These are phyloP conservation scores for Zenarchopterus dispar DNA, from an alignment of 2,797 vertebrate species.

Conservation along the genomic window DNA sequence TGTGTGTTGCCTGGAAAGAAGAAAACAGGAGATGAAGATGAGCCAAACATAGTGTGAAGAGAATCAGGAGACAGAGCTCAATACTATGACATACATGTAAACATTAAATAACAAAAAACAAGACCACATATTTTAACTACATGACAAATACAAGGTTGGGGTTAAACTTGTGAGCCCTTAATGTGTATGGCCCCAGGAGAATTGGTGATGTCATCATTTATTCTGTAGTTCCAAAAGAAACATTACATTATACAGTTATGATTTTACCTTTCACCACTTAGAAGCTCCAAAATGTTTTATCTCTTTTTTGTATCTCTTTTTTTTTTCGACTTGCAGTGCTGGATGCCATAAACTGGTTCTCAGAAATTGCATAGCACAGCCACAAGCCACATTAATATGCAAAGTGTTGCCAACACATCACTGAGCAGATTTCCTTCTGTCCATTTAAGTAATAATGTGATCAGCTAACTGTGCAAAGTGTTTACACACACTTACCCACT, in stretches of 20 bases:
- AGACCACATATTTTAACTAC: not conserved
- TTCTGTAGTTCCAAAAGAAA: slow-evolving; percentile 10
- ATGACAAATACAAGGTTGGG: slow-evolving; percentile 2
- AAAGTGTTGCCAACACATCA: slow-evolving; percentile 26
- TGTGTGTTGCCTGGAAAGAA: slow-evolving; percentile 62
- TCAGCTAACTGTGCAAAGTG: slow-evolving; percentile 25
- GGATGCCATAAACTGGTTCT: slow-evolving; percentile 21
- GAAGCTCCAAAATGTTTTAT: not conserved
- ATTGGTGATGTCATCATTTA: slow-evolving; percentile 6
- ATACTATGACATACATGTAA: slow-evolving; percentile 29
- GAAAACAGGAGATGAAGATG: slow-evolving; percentile 63
- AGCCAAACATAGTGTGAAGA: slow-evolving; percentile 34
- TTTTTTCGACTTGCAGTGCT: slow-evolving; percentile 28
- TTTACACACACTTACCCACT: slow-evolving; percentile 20
- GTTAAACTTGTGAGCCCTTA: slow-evolving; percentile 1
- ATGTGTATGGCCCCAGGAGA: slow-evolving; percentile 9
- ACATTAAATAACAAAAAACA: slow-evolving; percentile 24
- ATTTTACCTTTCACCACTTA: slow-evolving; percentile 29
- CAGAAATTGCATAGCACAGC: slow-evolving; percentile 32
- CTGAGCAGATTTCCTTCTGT: slow-evolving; percentile 40
- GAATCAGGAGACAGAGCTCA: slow-evolving; percentile 23
- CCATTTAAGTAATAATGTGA: slow-evolving; percentile 44
- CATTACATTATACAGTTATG: slow-evolving; percentile 9
- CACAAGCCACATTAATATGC: slow-evolving; percentile 45
- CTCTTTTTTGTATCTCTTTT: not conserved